Evolutionary conservation across 53 echinoderm and acorn worm genomes (phyloP).

Genomic region (Glandiceps talaboti): DNA sequence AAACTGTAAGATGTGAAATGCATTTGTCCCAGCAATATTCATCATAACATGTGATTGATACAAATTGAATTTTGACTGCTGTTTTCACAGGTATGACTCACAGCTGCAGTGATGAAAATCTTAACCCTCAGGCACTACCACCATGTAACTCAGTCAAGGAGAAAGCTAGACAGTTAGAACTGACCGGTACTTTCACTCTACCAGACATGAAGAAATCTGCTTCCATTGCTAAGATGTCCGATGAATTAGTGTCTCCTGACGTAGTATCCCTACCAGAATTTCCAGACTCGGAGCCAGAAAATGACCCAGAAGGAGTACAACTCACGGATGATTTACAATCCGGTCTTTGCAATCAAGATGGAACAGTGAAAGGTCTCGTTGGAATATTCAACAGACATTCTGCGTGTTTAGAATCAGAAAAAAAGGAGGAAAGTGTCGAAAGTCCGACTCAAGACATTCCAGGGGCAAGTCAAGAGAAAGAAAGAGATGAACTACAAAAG

Average conservation of each 20-base stretch:
- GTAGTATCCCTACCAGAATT: neutral
- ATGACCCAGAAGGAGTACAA: neutral
- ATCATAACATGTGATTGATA: neutral
- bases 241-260: slow-evolving; percentile 29
- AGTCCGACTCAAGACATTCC: neutral
- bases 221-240: slow-evolving; percentile 79
- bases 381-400: neutral
- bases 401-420: neutral
- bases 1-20: no score
- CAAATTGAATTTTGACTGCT: no score
- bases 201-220: slow-evolving; percentile 50
- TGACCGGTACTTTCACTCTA: neutral
- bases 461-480: neutral
- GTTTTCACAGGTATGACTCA: neutral
- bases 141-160: neutral
- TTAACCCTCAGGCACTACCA: neutral
- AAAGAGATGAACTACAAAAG: neutral
- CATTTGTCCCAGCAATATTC: neutral
- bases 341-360: neutral
- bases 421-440: neutral
- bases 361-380: neutral
- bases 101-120: neutral
- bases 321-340: neutral
- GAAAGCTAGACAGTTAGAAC: neutral
- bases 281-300: neutral